phyloP scores from a whole-genome alignment of 2,888 invertebrate species.

The Xanthia togata region DNA sequence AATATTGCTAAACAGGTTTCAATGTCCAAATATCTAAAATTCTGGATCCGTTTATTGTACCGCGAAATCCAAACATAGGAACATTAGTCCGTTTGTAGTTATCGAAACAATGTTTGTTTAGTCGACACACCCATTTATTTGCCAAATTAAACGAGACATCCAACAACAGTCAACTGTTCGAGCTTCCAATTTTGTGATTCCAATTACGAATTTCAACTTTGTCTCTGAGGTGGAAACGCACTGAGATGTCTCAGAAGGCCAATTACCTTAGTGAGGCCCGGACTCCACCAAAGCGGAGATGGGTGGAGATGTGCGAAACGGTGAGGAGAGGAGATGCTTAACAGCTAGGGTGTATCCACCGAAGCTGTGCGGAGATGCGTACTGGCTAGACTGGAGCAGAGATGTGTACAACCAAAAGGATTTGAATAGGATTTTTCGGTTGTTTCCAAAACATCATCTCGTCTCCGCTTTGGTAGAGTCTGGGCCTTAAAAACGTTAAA shows the following conservation, averaged over 20 bases:
- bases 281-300: too few species aligned
- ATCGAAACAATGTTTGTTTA: conserved; percentile 1
- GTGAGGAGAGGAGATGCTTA: too few species aligned
- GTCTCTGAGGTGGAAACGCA: neutral
- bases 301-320: too few species aligned
- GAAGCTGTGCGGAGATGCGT: too few species aligned
- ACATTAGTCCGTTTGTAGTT: neutral
- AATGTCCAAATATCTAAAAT: neutral
- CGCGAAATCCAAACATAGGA: neutral
- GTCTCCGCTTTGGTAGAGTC: too few species aligned
- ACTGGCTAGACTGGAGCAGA: too few species aligned
- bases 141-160: neutral
- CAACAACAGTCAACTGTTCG: too few species aligned
- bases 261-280: too few species aligned
- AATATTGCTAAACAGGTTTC: neutral
- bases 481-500: neutral
- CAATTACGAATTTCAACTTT: neutral
- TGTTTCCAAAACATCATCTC: too few species aligned
- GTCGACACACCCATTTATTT: neutral
- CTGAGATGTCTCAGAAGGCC: neutral
- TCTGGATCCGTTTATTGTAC: neutral
- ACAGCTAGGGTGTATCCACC: too few species aligned
- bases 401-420: too few species aligned
- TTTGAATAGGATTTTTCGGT: too few species aligned
- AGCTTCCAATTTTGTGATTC: neutral